Conservation (phyloP, 2,797 vertebrate species). For the Etheostoma nigrum region DNA sequence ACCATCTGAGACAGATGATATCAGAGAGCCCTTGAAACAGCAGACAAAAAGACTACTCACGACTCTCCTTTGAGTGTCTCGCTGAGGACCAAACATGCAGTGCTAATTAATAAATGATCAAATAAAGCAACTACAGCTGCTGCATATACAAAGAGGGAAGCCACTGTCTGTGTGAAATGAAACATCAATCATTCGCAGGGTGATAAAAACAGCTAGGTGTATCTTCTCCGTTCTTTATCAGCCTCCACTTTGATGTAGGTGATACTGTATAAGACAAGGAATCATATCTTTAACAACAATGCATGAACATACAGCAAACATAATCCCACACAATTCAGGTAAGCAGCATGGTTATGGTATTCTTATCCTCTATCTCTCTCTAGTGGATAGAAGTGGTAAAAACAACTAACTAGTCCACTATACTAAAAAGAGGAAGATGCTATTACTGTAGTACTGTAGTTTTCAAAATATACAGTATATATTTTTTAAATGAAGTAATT, state of each 20-base stretch:
- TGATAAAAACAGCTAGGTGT: slow-evolving; percentile 9
- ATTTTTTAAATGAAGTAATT: background rate
- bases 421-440: background rate
- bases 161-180: slow-evolving; percentile 1
- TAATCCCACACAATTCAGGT: slow-evolving; percentile 21
- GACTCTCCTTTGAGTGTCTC: slow-evolving; percentile 39
- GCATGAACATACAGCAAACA: slow-evolving; percentile 7
- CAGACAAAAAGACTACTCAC: slow-evolving; percentile 41
- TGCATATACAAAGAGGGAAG: background rate
- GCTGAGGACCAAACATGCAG: slow-evolving; percentile 35
- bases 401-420: background rate
- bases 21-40: slow-evolving; percentile 54
- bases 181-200: slow-evolving; percentile 5
- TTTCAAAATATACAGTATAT: background rate
- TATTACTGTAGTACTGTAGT: background rate
- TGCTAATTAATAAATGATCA: slow-evolving; percentile 39
- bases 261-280: slow-evolving; percentile 18
- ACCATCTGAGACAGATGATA: slow-evolving; percentile 56
- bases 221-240: background rate
- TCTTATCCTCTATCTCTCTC: slow-evolving; percentile 66
- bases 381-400: slow-evolving; percentile 49
- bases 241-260: slow-evolving; percentile 11
- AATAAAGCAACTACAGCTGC: background rate
- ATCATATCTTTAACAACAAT: background rate
- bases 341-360: background rate